These are phyloP conservation scores for Vidua chalybeata DNA, from an alignment of 2,113 vertebrate genomes.

Conservation along the genomic window DNA sequence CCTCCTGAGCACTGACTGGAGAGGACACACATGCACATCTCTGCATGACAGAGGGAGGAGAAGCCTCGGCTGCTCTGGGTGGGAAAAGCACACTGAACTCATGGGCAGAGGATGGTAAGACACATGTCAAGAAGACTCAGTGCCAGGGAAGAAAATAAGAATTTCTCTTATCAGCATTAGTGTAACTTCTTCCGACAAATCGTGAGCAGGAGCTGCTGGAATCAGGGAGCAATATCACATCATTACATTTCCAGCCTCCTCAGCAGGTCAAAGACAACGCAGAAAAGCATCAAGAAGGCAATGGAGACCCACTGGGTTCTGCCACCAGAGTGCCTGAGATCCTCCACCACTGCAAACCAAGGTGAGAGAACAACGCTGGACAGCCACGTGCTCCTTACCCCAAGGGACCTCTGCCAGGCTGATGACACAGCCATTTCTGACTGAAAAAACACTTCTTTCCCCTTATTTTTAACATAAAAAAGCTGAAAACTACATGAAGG, in stretches of 20 bases:
- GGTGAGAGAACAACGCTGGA: rapidly evolving
- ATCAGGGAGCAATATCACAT: background rate
- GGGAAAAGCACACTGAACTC: background rate
- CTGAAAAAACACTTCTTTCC: background rate
- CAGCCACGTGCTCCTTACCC: background rate
- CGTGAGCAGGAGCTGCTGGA: background rate
- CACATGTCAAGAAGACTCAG: background rate
- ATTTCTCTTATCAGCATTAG: background rate
- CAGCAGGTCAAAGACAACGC: background rate
- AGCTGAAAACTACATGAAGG: background rate
- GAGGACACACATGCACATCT: rapidly evolving
- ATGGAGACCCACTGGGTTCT: background rate
- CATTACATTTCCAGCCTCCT: background rate
- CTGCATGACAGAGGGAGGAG: background rate
- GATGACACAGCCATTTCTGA: rapidly evolving
- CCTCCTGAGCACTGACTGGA: background rate
- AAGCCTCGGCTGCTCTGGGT: background rate
- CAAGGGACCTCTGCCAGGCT: background rate
- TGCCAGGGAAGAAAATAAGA: background rate
- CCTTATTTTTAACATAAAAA: background rate
- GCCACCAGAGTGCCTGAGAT: background rate
- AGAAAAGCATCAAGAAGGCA: background rate
- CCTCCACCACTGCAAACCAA: background rate
- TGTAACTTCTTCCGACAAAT: background rate
- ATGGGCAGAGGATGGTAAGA: background rate